Percentiles rank a stretch among this genome's conserved stretches.
phyloP scores from a whole-genome alignment of 2,888 invertebrate genomes.

The Drosophila rubida region DNA sequence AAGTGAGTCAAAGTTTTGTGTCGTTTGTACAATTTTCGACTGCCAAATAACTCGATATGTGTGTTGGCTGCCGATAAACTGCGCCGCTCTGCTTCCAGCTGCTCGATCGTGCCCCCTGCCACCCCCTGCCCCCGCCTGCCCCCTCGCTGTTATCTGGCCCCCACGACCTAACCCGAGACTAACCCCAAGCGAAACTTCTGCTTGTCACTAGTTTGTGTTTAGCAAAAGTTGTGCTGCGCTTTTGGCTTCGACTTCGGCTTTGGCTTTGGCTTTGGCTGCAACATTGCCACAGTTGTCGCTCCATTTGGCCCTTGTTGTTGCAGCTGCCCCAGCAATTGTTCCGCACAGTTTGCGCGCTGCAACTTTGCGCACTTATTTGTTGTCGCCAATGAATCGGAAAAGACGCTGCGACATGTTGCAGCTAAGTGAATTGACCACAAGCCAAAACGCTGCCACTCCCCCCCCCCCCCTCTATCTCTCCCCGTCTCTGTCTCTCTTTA shows the following conservation, averaged over 20 bases:
- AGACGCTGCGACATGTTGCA: constrained; percentile 21
- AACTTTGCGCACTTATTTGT: constrained; percentile 54
- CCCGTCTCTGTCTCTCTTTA: constrained; percentile 1
- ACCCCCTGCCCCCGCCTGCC: too few species aligned
- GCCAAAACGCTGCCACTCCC: background rate
- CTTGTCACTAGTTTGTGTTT: constrained; percentile 52
- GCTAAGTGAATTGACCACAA: constrained; percentile 57
- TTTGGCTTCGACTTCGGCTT: constrained; percentile 35
- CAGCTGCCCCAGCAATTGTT: constrained; percentile 71
- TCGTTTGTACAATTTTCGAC: constrained; percentile 67
- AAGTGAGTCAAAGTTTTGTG: constrained; percentile 49
- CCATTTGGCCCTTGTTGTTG: constrained; percentile 47
- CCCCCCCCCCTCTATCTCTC: too few species aligned
- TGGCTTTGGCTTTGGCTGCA: constrained; percentile 20
- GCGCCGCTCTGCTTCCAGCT: constrained; percentile 40
- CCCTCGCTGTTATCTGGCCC: constrained; percentile 57
- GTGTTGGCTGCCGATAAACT: constrained; percentile 61
- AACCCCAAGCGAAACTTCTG: constrained; percentile 26
- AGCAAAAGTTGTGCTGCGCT: constrained; percentile 52
- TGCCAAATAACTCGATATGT: constrained; percentile 44
- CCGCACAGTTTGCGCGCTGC: constrained; percentile 69
- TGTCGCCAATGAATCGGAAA: constrained; percentile 63
- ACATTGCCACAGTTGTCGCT: constrained; percentile 67
- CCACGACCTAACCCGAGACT: constrained; percentile 55
- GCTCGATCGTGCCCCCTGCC: constrained; percentile 11